phyloP scores from a whole-genome alignment of 2,888 invertebrate species.

The Coenonympha arcania region DNA sequence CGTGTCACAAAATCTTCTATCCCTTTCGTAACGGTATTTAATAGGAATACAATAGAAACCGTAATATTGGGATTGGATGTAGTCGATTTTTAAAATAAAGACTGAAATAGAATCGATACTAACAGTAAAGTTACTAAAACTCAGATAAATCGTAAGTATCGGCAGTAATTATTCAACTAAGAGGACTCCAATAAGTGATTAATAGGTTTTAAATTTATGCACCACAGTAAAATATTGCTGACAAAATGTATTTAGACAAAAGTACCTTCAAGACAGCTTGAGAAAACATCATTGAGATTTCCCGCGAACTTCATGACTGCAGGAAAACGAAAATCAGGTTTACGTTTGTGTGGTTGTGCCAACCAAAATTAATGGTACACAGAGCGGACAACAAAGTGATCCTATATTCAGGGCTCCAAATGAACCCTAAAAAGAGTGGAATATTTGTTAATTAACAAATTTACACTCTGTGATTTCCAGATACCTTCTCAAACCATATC shows the following conservation, averaged over 20 bases:
- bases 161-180: conserved; percentile 49
- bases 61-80: too few relatives aligned
- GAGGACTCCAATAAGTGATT: conserved; percentile 26
- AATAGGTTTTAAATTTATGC: conserved; percentile 24
- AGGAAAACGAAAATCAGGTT: too few relatives aligned
- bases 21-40: too few relatives aligned
- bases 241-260: too few relatives aligned
- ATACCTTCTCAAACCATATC: background rate
- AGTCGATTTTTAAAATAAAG: too few relatives aligned
- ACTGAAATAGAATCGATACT: background rate
- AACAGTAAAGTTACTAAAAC: background rate
- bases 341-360: too few relatives aligned
- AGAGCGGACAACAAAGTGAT: too few relatives aligned
- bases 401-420: too few relatives aligned
- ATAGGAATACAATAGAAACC: too few relatives aligned
- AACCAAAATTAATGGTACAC: too few relatives aligned
- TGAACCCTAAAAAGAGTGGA: background rate
- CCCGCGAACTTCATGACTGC: too few relatives aligned
- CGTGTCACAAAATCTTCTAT: too few relatives aligned
- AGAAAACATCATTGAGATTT: conserved; percentile 15
- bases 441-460: background rate
- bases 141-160: background rate
- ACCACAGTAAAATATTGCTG: conserved; percentile 19
- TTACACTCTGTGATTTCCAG: background rate
- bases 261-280: conserved; percentile 7